Evolutionary conservation across 2,797 vertebrate species (phyloP).

Genomic region (Enteromius afrohamiltoni): DNA sequence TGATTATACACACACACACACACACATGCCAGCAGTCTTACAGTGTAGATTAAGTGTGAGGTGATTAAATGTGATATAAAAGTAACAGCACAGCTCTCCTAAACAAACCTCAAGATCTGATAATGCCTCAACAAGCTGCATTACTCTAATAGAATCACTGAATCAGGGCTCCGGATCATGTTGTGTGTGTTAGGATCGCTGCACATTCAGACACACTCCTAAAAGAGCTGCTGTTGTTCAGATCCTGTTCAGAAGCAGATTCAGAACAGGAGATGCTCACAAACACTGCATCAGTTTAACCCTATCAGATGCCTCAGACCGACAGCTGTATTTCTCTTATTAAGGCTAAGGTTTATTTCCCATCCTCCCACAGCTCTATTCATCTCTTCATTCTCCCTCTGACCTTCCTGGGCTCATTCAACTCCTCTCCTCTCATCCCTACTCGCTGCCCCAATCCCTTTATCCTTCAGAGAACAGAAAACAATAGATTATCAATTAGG

Average conservation of each 20-base stretch:
- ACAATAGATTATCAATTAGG: background rate
- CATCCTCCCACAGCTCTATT: conserved; percentile 67
- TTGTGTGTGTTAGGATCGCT: background rate
- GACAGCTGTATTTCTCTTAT: conserved; percentile 70
- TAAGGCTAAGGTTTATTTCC: conserved; percentile 48
- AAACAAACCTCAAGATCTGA: background rate
- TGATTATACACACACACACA: background rate
- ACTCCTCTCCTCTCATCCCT: conserved; percentile 49
- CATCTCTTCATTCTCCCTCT: conserved; percentile 50
- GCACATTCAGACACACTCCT: conserved; percentile 14
- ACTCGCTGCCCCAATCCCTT: conserved; percentile 45
- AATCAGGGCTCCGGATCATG: background rate
- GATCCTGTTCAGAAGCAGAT: background rate
- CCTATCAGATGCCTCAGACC: conserved; percentile 78
- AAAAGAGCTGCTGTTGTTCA: background rate
- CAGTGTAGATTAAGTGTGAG: background rate
- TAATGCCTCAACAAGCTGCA: background rate
- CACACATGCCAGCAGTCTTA: background rate
- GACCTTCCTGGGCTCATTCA: conserved; percentile 24
- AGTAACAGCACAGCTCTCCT: background rate
- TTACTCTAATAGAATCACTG: background rate
- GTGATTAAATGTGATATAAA: background rate
- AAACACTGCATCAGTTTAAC: conserved; percentile 35
- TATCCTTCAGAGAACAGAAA: conserved; percentile 27
- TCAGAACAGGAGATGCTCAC: background rate